Conservation (phyloP, 92 coral and sea anemone genomes). For the Porites cylindrica region DNA sequence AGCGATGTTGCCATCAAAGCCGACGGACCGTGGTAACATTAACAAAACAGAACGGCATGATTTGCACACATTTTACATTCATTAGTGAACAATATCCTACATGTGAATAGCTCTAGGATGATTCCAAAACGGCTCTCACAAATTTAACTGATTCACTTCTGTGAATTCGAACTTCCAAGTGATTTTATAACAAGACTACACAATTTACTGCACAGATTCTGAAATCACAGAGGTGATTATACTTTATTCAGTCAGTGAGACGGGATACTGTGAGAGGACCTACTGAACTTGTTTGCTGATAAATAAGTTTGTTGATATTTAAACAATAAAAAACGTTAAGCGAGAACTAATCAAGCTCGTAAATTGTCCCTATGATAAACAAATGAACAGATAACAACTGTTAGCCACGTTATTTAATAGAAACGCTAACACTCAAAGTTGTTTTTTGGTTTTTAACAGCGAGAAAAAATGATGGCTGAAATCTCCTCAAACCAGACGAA, state of each 20-base stretch:
- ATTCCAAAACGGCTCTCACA: background rate
- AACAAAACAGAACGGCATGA: too few species aligned
- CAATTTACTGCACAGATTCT: too few species aligned
- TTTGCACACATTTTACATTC: too few species aligned
- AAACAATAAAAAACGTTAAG: background rate
- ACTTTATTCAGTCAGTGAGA: background rate
- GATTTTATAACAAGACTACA: background rate
- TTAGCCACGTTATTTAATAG: background rate
- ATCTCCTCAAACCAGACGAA: background rate
- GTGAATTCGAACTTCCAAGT: background rate
- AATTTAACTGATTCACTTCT: background rate
- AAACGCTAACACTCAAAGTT: background rate
- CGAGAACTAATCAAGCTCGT: background rate
- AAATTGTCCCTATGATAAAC: background rate
- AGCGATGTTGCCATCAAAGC: slow-evolving; percentile 1
- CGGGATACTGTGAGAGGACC: background rate
- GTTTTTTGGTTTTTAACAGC: background rate
- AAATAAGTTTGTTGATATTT: background rate
- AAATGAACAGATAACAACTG: background rate
- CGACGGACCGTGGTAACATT: slow-evolving; percentile 16
- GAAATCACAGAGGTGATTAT: too few species aligned
- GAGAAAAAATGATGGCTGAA: slow-evolving; percentile 4
- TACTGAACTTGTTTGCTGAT: background rate
- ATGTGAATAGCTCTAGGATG: background rate
- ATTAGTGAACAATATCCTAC: background rate